Evolutionary conservation across 2,888 invertebrate species (phyloP).

Genomic region (Athetis lepigone): DNA sequence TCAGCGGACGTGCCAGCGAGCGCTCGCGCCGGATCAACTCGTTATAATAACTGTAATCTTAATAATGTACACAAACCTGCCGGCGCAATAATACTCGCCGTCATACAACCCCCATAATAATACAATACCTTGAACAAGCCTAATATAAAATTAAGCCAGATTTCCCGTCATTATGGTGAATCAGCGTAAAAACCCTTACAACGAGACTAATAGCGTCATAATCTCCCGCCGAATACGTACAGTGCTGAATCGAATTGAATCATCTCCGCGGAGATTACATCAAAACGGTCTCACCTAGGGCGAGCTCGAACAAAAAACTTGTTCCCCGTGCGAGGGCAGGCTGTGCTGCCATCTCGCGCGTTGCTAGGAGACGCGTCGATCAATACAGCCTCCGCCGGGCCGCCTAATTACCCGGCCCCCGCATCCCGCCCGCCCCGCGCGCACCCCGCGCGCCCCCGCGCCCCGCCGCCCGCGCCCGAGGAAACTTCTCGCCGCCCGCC

Average conservation of each 20-base stretch:
- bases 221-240: constrained; percentile 68
- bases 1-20: constrained; percentile 43
- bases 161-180: constrained; percentile 59
- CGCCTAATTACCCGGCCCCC: constrained; percentile 86
- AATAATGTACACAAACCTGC: constrained; percentile 48
- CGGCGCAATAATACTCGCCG: constrained; percentile 16
- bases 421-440: constrained; percentile 55
- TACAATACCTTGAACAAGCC: constrained; percentile 49
- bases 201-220: constrained; percentile 72
- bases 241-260: constrained; percentile 84
- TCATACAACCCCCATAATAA: constrained; percentile 7
- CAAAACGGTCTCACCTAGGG: constrained; percentile 87
- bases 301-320: constrained; percentile 85
- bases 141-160: constrained; percentile 63
- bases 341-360: constrained; percentile 88
- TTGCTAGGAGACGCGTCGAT: constrained; percentile 89
- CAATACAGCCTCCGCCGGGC: constrained; percentile 90
- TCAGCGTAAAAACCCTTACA: constrained; percentile 58
- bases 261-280: constrained; percentile 85
- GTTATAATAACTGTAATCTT: constrained; percentile 43
- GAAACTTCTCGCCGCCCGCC: constrained; percentile 79
- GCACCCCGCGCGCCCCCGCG: constrained; percentile 59
- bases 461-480: constrained; percentile 70
- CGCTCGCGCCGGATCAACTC: constrained; percentile 43
- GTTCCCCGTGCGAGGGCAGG: constrained; percentile 80